Base-by-base conservation (phyloP, 1,140 invertebrate genomes). In the Drosophila gunungcola region DNA sequence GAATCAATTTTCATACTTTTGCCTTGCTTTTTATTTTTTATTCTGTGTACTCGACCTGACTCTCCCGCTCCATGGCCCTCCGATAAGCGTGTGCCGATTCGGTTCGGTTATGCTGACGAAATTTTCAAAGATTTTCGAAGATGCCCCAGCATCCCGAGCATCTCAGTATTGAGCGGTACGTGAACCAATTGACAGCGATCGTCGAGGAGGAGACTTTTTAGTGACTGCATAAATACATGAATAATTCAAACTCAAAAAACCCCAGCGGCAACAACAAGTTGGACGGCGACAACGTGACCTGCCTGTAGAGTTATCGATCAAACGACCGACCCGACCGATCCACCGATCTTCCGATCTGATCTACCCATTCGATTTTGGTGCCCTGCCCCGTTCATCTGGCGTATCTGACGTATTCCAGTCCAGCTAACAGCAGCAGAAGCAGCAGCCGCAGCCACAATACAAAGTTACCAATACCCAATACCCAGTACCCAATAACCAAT, bases 261-360 rank as follows among this genome's bases (percentile, higher is more conserved):
- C 65, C 43, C 62, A 69, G 25, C 46, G 32, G 34, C 60, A 48
- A 36, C 65, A 36, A 38, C 74, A 61, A 67, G 67, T 68, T 85
- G 65, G 80, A 61, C 69, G 41, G 11, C 62, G 63, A 56, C 67
- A 70, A 88, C 82, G 83, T 88, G 82, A 88, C 82, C 65, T 81
- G 84, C 83, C 79, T 88, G 78, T 86, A 75, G 72, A 86, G 82
- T 75, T 85, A 83, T 82, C 78, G 76, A 85, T 85, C 78, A 85
- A 84, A 58, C 73, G 77, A 68, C 78, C 51, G 68, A 48, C 63
- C 61, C 46, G 46, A 51, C 56, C 56, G 63, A 73, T 67, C 55
- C 46, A 57, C 43, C 45, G 51, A 29, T 67, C 51, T 27, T 60
- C 43, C 60, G 60, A 64, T 69, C 75, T 56, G 60, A 64, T 69